These are phyloP conservation scores for Diadema setosum DNA, from an alignment of 35 echinoderm and acorn worm species.

Conservation along the genomic window DNA sequence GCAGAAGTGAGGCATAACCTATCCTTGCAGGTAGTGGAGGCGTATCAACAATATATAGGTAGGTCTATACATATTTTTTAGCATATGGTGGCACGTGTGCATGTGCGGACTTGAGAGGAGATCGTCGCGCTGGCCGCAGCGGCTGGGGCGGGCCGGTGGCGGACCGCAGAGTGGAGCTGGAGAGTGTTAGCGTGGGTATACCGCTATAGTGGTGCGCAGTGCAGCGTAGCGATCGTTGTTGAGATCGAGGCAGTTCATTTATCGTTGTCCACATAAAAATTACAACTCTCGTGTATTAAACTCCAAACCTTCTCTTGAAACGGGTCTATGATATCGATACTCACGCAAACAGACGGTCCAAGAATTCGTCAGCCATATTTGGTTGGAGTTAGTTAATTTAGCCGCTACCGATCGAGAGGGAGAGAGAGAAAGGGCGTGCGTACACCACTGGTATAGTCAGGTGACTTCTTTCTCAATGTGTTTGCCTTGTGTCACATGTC, in stretches of 20 bases:
- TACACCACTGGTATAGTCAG: background rate
- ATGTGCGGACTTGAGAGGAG: too few species aligned
- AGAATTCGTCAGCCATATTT: conserved; percentile 27
- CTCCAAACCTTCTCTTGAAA: too few species aligned
- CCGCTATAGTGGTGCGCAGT: background rate
- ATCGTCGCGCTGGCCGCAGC: too few species aligned
- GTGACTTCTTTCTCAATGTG: background rate
- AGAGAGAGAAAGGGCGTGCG: background rate
- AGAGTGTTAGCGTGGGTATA: background rate
- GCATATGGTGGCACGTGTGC: too few species aligned
- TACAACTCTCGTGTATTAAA: too few species aligned
- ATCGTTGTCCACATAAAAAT: too few species aligned
- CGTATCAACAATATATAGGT: too few species aligned
- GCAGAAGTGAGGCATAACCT: background rate
- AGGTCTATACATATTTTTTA: too few species aligned
- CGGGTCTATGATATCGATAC: too few species aligned
- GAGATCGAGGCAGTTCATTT: background rate
- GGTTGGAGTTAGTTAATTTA: background rate
- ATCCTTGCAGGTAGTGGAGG: too few species aligned
- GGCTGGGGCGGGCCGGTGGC: background rate
- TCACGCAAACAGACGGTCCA: background rate
- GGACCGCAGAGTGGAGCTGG: background rate
- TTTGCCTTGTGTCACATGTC: too few species aligned
- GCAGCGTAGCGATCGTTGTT: background rate
- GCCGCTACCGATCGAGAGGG: background rate